Base-by-base conservation (phyloP, 1,140 invertebrate genomes). In the Phthorimaea operculella region DNA sequence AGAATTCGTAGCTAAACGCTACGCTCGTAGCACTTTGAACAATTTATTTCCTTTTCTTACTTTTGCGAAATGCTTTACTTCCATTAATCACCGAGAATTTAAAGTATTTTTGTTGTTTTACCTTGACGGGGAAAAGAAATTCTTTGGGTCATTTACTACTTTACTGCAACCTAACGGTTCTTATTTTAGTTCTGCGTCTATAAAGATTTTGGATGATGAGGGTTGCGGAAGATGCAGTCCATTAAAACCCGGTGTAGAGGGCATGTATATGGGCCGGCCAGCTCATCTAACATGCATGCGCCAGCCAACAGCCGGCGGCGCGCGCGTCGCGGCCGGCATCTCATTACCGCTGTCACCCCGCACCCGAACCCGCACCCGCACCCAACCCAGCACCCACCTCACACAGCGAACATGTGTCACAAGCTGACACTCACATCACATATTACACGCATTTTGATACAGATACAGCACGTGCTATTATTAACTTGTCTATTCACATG, bases 231-330 rank as follows among this genome's bases (percentile, higher is more conserved):
- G 51, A 52, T 64, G 60, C 53, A 55, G 54, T 72, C 64, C 66
- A 77, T 75, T 75, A 77, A 78, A 75, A 74, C 75, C 71, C 70
- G 68, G 62, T 57, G 58, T 28, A 28, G 58, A 60, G 61, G 71
- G 71, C 72, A 78, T 67, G 69, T 78, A 66, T 70, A 61, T 55
- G 12, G 44, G 44, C 14, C 16, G 44, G 44, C 14, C 15, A 50
- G 59, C 64, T 76, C 69, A 76, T 76, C 67, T 63, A 74, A 76
- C 65, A 74, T 76, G 68, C 69, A 76, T 70, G 62, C 56, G 52
- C 60, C 55, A 51, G 63, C 66, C 55, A 51, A 58, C 55, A 51
- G 63, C 66, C 55, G 63, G 54, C 58, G 49, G 53, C 50, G 61
- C 57, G 48, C 54, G 56, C 50, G 54, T 63, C 57, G 42, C 52